These are phyloP conservation scores for Nicator chloris DNA, from an alignment of 2,113 vertebrate genomes.

Conservation along the genomic window DNA sequence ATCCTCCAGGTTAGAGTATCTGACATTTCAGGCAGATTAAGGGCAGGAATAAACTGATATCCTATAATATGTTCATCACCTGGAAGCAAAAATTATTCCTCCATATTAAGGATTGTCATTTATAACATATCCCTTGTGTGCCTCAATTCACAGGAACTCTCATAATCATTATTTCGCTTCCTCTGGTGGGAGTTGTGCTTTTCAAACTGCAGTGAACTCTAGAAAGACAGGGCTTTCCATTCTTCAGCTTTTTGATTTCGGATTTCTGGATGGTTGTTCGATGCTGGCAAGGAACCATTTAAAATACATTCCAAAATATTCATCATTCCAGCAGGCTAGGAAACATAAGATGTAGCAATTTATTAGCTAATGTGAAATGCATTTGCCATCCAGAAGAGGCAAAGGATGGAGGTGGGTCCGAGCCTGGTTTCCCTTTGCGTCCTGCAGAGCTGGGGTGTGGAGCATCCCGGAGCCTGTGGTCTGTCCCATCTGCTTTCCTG, in stretches of 20 bases:
- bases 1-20: neutral
- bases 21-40: neutral
- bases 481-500: neutral
- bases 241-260: conserved; percentile 61
- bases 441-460: neutral
- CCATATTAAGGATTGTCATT: neutral
- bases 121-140: neutral
- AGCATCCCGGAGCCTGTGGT: neutral
- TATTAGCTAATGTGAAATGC: conserved; percentile 66
- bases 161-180: conserved; percentile 5
- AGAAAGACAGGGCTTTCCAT: conserved; percentile 40
- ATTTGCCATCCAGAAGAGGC: neutral
- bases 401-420: conserved; percentile 6
- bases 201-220: conserved; percentile 28
- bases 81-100: neutral
- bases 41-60: neutral
- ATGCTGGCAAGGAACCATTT: conserved; percentile 68
- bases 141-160: neutral
- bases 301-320: conserved; percentile 70
- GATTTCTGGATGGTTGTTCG: conserved; percentile 60
- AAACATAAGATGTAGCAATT: conserved; percentile 52
- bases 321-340: conserved; percentile 62
- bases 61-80: neutral
- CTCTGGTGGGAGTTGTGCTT: conserved; percentile 40
- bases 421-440: neutral